Evolutionary conservation across 2,888 invertebrate species (phyloP), one percentile per base, ranked within the genome.

Genomic region (Tetramorium bicarinatum): DNA sequence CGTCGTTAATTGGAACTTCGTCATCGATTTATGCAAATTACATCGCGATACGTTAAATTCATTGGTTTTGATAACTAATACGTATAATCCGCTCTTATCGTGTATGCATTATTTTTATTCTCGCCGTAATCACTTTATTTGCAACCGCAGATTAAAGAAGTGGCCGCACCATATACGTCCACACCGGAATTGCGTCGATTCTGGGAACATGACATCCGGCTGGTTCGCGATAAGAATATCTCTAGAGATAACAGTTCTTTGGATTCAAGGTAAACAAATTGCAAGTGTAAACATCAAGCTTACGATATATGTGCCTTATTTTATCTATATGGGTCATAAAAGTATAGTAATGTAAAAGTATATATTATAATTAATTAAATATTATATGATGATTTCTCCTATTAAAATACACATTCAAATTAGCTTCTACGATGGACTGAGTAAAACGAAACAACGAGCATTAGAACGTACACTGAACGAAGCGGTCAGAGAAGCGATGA

Each of bases 121-220:
- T 13, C 3, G 7, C 2, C 61, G 69, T 74, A 52, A 66, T 67
- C 41, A 34, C 3, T 34, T 18, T 4, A 34, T 29, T 71, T 2
- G 7, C 2, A 38, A 79, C 15, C 29, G 13, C 66, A 96, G 96
- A 97, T 98, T 88, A 98, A 98, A 94, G 98, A 98, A 95, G 97
- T 98, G 11, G 97, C 97, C 0, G 97, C 98, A 74, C 98, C 97
- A 0, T 97, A 97, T 91, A 97, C 97, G 0, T 97, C 97, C 0
- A 97, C 97, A 85, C 97, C 97, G 38, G 97, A 97, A 91, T 95
- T 97, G 72, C 96, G 97, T 87, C 95, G 97, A 89, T 96, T 95
- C 79, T 98, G 98, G 97, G 97, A 97, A 93, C 97, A 97, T 88
- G 98, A 98, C 94, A 96, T 98, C 77, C 97, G 96, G 80, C 96